Base-by-base conservation (phyloP, 1,140 invertebrate genomes). In the Drosophila kanapiae region DNA sequence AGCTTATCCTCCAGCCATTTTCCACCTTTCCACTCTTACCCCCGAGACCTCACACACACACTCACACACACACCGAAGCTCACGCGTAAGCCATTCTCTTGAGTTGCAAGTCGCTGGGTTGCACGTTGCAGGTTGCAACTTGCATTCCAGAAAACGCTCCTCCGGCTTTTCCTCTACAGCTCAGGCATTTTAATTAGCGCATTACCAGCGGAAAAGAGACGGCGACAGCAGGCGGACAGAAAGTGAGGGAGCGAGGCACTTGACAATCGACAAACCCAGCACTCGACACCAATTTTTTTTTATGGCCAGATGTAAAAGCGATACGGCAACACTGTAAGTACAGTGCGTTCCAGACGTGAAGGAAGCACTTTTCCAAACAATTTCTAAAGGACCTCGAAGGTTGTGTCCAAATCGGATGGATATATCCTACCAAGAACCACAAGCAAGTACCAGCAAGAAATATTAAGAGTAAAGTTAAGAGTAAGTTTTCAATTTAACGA, bases 101-200 rank as follows among this genome's bases (percentile, higher is more conserved):
- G 16, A 38, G 59, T 23, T 27, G 31, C 51, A 33, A n/a, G 59
- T 45, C 18, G 27, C 42, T n/a, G 51, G 35, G 62, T 33, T 16
- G 58, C 64, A 63, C 6, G 37, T 68, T 31, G 63, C 68, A 68
- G 27, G 48, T 70, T 67, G 62, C 65, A 23, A 31, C 37, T 35
- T 54, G 47, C 47, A 62, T 61, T 47, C 56, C 63, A 61, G 58
- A 60, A 74, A 53, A 38, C 37, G 63, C 63, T 45, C 29, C 63
- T 45, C 29, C 9, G 29, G 10, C 11, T 61, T 54, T 14, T 62
- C 38, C 23, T 42, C 38, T 27, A 33, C 40, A 54, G 33, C 69
- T 54, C 57, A 49, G 77, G 67, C 59, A 84, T 80, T 84, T 84
- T 84, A 84, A 84, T 84, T 85, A 84, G 82, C 82, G 78, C 81